These are phyloP conservation scores for Diprion similis DNA, from an alignment of 1,140 invertebrate species.

Conservation along the genomic window DNA sequence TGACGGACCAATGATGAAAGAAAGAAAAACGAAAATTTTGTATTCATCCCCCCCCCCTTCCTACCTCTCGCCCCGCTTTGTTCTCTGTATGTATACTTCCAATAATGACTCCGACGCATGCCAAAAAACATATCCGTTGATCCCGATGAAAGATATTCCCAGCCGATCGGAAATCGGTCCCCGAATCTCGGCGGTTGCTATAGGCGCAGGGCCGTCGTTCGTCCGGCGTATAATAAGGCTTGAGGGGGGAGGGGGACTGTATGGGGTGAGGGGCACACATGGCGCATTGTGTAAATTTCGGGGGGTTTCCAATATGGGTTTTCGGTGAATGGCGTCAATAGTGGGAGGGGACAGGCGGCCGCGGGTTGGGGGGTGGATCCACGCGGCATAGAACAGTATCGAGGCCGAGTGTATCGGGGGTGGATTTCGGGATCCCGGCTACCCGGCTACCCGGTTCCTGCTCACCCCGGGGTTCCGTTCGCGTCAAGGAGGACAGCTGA, in stretches of 20 bases:
- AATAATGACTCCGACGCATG: too few relatives aligned
- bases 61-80: too few relatives aligned
- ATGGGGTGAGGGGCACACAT: conserved; percentile 32
- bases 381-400: conserved; percentile 15
- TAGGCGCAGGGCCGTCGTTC: not conserved
- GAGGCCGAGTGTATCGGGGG: conserved; percentile 44
- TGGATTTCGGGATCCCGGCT: conserved; percentile 32
- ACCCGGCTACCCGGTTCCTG: conserved; percentile 12
- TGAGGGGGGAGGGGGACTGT: not conserved
- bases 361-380: conserved; percentile 38
- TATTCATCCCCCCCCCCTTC: too few relatives aligned
- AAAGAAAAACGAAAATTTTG: too few relatives aligned
- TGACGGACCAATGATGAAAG: too few relatives aligned
- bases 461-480: not conserved
- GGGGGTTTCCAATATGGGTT: conserved; percentile 39
- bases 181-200: not conserved
- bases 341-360: conserved; percentile 50
- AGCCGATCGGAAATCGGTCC: conserved; percentile 4
- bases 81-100: too few relatives aligned
- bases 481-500: conserved; percentile 45
- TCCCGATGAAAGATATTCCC: not conserved
- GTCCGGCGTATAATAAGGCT: not conserved
- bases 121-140: not conserved
- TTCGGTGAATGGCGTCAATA: conserved; percentile 53
- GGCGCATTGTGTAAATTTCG: conserved; percentile 37